Percentiles rank a stretch among this genome's conserved stretches.
Conservation (phyloP, 2,888 invertebrate genomes). For the Tipula lateralis region DNA sequence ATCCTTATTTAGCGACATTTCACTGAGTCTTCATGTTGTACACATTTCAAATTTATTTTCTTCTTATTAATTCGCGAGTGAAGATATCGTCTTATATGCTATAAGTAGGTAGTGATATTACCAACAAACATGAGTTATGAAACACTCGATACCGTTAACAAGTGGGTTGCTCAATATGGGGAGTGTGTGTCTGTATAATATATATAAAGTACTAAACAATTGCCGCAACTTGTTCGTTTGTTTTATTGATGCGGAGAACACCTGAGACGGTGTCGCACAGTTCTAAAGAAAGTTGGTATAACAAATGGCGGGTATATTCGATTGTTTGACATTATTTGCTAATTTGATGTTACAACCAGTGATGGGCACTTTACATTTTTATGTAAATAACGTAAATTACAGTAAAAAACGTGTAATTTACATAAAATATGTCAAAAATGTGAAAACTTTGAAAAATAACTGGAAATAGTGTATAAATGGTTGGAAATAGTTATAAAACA, state of each 20-base stretch:
- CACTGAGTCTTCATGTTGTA: not conserved
- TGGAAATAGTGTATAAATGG: no score
- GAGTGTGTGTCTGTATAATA: not conserved
- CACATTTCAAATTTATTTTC: not conserved
- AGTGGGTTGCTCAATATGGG: not conserved
- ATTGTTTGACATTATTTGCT: no score
- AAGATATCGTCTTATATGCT: not conserved
- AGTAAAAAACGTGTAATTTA: no score
- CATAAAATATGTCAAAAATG: no score
- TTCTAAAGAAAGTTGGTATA: no score
- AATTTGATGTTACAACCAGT: no score
- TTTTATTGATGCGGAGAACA: not conserved
- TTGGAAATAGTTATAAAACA: no score
- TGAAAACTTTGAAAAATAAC: no score
- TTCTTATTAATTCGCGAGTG: not conserved
- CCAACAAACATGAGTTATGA: not conserved
- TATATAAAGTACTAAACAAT: not conserved
- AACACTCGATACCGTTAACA: not conserved
- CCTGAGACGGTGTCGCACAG: not conserved
- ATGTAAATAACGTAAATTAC: no score
- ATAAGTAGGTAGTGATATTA: not conserved
- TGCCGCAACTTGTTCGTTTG: not conserved
- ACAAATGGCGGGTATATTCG: no score
- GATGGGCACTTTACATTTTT: no score
- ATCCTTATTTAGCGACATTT: constrained; percentile 9